Evolutionary conservation across 2,797 vertebrate genomes (phyloP), one percentile per base, ranked within the genome.

Genomic region (Pipistrellus nathusii): DNA sequence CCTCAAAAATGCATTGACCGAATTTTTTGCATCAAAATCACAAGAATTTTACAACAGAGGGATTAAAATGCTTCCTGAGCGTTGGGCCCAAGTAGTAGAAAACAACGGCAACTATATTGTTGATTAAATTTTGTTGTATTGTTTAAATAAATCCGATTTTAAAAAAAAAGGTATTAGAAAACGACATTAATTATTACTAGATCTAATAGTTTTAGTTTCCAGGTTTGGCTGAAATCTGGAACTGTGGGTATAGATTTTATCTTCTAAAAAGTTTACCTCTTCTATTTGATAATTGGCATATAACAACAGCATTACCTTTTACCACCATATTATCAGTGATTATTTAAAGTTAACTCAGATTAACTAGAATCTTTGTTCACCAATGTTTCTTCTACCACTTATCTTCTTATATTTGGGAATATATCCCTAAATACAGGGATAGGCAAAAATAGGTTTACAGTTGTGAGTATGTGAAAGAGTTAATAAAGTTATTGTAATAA

Each of bases 201-300:
- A n/a, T n/a, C n/a, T n/a, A n/a, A n/a, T n/a, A 73, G 75, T 80
- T 75, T 95, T 46, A 83, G 68, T 68, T 73, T 27, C 85, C 18
- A 57, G 12, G 5, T 88, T 73, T 94, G 77, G n/a, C 0, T 88
- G 71, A 89, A 91, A 91, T 62, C 30, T 53, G 32, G 10, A 89
- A 69, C 23, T 55, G 53, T 35, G 38, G 18, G 15, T 75, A 72
- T 77, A 72, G 51, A 90, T 88, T 62, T 51, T 95, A 59, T 64
- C 46, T 91, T 78, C 55, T 5, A 77, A 66, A 86, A 68, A 38
- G 32, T 76, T 81, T 73, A 72, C 6, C 51, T 81, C 30, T 82
- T 69, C 51, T 69, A 64, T 75, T 88, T 80, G 27, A 53, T 68
- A 20, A 90, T 38, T 72, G 46, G 94, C 51, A 68, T 30, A 35